Percentiles rank a stretch among this genome's conserved stretches.
These are phyloP conservation scores for Lacanobia oleracea DNA, from an alignment of 2,888 invertebrate genomes.

Conservation along the genomic window DNA sequence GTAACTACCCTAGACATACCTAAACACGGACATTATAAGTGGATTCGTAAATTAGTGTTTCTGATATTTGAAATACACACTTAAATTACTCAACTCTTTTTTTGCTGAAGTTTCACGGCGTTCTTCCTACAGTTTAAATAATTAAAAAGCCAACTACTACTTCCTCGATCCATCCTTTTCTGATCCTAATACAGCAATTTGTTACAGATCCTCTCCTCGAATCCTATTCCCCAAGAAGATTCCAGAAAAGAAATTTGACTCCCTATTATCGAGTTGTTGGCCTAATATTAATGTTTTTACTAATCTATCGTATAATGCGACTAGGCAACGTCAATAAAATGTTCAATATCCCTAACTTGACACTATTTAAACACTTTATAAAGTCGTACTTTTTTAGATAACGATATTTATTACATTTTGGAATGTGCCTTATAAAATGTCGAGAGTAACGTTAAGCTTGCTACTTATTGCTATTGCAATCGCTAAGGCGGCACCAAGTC, in stretches of 20 bases:
- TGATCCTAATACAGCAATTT: constrained; percentile 44
- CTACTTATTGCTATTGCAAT: constrained; percentile 43
- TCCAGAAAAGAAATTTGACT: not conserved
- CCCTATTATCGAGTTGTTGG: constrained; percentile 7
- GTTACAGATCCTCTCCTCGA: constrained; percentile 53
- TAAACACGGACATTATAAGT: not conserved
- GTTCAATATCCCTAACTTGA: constrained; percentile 9
- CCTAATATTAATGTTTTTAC: constrained; percentile 18
- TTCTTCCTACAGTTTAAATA: not conserved
- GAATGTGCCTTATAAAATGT: constrained; percentile 27
- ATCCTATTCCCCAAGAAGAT: constrained; percentile 29
- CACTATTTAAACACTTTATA: constrained; percentile 21
- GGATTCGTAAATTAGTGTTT: no score
- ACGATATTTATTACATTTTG: not conserved
- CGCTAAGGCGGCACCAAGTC: constrained; percentile 23
- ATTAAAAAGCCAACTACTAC: not conserved
- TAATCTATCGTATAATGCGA: constrained; percentile 27
- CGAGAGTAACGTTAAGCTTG: constrained; percentile 26
- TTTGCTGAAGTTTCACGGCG: not conserved
- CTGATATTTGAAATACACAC: no score
- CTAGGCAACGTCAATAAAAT: constrained; percentile 4
- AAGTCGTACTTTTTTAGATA: constrained; percentile 18
- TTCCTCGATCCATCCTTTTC: not conserved
- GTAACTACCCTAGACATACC: not conserved
- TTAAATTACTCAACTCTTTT: no score